Evolutionary conservation across 2,888 invertebrate species (phyloP), one percentile per base, ranked within the genome.

Genomic region (Drosophila prolongata): DNA sequence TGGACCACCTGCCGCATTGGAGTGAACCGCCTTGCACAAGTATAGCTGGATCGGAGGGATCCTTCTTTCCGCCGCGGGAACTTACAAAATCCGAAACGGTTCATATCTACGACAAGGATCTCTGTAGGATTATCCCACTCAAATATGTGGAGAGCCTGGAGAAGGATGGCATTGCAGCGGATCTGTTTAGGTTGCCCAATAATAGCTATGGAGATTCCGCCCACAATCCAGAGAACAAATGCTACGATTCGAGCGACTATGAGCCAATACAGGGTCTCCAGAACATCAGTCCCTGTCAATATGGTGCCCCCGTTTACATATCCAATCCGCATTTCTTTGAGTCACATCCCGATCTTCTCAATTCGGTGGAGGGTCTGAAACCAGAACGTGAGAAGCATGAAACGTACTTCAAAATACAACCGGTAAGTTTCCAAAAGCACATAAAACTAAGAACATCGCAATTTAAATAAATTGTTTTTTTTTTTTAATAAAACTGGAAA

Each of bases 261-360:
- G 96, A 96, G 78, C 95, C 97, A 0, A 94, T 95, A 0, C 94
- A 94, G 70, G 97, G 97, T 0, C 91, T 97, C 34, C 97, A 97
- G 91, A 96, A 96, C 87, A 97, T 97, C 75, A 96, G 96, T 79
- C 96, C 97, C 0, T 97, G 97, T 83, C 97, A 97, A 91, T 97
- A 95, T 89, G 96, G 97, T 89, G 97, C 97, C 0, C 98, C 98
- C 0, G 96, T 98, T 0, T 97, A 96, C 79, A 93, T 98, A 9
- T 98, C 98, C 0, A 97, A 96, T 91, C 98, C 98, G 0, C 98
- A 98, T 90, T 98, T 98, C 92, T 96, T 95, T 91, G 95, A 96
- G 75, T 96, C 97, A 0, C 96, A 97, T 89, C 95, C 95, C 0
- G 93, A 92, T 13, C 93, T 97, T 0, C 90, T 95, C 14, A 92